Evolutionary conservation across 2,888 invertebrate genomes (phyloP), one percentile per base, ranked within the genome.

Genomic region (Hydriomena furcata): DNA sequence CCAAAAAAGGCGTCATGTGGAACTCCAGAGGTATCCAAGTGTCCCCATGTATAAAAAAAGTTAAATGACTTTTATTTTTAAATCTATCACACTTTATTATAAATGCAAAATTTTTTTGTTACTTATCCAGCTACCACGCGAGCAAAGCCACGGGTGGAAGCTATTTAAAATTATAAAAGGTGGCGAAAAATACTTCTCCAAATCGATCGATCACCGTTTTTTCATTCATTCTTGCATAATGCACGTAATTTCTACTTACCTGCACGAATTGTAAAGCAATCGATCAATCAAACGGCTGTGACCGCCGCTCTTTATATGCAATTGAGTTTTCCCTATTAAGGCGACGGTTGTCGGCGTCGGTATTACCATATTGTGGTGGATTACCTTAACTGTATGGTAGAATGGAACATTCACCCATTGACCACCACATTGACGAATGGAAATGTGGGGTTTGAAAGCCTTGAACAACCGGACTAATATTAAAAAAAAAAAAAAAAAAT

Each of bases 291-390:
- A 31, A 27, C 21, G 24, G n/a, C n/a, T 27, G 27, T 48, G 44
- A 38, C 13, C 53, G 27, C 6, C 34, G 10, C 28, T 6, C 36
- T 69, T 63, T 65, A 72, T 65, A 71, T 71, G 64, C 66, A 72
- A 69, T 67, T 35, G 57, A 65, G 61, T 72, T 73, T 68, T 52
- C 58, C 36, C 20, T 34, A 49, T 51, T 40, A 50, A 28, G 11
- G 25, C 42, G 30, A n/a, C n/a, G n/a, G n/a, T n/a, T n/a, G n/a
- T n/a, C 46, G 30, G 10, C 21, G 30, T 11, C 25, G 17, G 55
- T 36, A 68, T 68, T 65, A 37, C 50, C 61, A 58, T 51, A 49
- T 41, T 54, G 43, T 8, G 34, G 34, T 6, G 11, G 1, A 46
- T 32, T 31, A 37, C 37, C 37, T 31, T 50, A 46, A 54, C 43